Percentiles rank a stretch among this genome's conserved stretches.
Conservation (phyloP, 2,113 vertebrate species). For the Phasianus colchicus region DNA sequence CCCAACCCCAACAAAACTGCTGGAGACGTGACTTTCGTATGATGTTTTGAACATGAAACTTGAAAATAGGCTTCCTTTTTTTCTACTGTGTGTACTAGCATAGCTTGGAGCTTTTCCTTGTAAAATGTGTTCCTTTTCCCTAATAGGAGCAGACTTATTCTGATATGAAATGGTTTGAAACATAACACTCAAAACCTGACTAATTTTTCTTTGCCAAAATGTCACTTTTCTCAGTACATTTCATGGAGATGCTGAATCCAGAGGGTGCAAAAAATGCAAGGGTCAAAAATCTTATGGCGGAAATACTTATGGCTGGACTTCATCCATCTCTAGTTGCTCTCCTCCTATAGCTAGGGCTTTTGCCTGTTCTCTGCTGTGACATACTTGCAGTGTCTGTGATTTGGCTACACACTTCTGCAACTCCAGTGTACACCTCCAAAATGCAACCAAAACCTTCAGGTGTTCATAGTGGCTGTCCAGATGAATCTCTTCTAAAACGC, state of each 20-base stretch:
- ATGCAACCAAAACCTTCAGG: slow-evolving; percentile 4
- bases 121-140: neutral
- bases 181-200: neutral
- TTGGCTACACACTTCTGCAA: slow-evolving; percentile 3
- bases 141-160: neutral
- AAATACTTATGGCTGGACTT: neutral
- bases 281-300: neutral
- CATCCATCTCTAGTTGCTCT: neutral
- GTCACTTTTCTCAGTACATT: neutral
- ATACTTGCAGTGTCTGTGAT: slow-evolving; percentile 44
- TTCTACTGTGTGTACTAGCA: neutral
- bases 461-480: neutral
- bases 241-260: neutral
- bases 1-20: slow-evolving; percentile 47
- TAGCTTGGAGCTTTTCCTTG: neutral
- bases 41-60: slow-evolving; percentile 34
- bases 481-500: neutral
- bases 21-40: slow-evolving; percentile 47
- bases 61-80: neutral
- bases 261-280: neutral
- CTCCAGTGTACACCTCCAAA: neutral
- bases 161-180: neutral
- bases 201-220: neutral
- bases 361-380: neutral
- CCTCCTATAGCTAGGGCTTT: neutral